A percentile compares a stretch with the other conserved stretches of the same genome.
Conservation (phyloP, 2,797 vertebrate species). For the Pangasius djambal region DNA sequence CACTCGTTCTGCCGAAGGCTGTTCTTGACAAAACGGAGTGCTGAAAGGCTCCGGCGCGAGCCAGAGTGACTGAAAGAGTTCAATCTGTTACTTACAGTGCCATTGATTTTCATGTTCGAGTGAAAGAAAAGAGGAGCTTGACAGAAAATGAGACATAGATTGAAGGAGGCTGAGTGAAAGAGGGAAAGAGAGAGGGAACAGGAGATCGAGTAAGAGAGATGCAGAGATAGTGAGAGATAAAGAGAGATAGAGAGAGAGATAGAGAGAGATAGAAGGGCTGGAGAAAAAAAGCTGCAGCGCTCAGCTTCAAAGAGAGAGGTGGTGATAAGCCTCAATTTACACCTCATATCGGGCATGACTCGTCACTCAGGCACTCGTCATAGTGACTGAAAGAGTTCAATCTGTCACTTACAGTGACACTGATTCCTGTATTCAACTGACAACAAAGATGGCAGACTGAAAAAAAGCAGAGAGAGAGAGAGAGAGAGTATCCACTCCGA, state of each 20-base stretch:
- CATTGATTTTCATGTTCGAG: neutral
- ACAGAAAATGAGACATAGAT: constrained; percentile 2
- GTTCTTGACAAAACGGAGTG: neutral
- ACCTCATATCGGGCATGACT: neutral
- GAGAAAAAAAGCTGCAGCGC: too few species aligned
- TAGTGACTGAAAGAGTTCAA: neutral
- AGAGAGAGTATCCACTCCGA: constrained; percentile 45
- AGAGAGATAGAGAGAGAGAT: neutral
- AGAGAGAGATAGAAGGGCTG: constrained; percentile 20
- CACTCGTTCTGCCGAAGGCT: neutral
- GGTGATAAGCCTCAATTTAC: neutral
- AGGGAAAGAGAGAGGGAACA: constrained; percentile 1
- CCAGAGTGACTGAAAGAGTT: constrained; percentile 4
- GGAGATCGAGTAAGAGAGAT: neutral
- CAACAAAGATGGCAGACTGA: too few species aligned
- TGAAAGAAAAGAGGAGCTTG: neutral
- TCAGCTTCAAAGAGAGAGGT: neutral
- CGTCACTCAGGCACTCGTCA: neutral
- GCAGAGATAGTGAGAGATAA: constrained; percentile 11
- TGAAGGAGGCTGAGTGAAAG: constrained; percentile 20
- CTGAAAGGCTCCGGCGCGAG: neutral
- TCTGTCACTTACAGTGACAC: neutral
- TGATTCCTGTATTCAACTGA: neutral
- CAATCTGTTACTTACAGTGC: neutral
- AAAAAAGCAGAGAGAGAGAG: constrained; percentile 23